Conservation (phyloP, 2,888 invertebrate species). For the Disparrhopalites patrizii region DNA sequence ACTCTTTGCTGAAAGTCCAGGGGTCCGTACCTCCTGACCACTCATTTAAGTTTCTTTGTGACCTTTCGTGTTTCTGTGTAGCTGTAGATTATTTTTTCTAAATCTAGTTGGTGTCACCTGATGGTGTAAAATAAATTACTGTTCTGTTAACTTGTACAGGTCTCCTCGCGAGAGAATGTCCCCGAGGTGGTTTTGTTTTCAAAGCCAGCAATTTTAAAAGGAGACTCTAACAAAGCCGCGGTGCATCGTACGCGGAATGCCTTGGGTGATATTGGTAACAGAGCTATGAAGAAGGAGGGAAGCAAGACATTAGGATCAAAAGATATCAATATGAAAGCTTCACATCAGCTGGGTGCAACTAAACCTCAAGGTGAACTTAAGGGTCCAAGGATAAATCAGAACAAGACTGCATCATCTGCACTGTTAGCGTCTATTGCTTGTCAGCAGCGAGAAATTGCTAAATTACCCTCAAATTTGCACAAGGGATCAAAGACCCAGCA, state of each 20-base stretch:
- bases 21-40: no score
- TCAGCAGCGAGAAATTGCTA: not conserved
- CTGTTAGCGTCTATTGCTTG: not conserved
- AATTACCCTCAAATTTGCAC: not conserved
- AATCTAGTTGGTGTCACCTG: no score
- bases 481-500: not conserved
- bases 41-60: not conserved
- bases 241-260: constrained; percentile 38
- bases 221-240: constrained; percentile 15
- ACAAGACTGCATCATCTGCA: not conserved
- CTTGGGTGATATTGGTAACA: constrained; percentile 46
- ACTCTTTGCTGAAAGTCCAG: no score
- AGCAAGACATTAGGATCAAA: not conserved
- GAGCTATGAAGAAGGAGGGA: constrained; percentile 27
- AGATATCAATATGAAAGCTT: constrained; percentile 3
- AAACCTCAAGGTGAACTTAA: no score
- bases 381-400: not conserved
- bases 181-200: not conserved
- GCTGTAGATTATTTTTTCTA: no score
- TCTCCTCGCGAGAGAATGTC: not conserved
- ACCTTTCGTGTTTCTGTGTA: not conserved
- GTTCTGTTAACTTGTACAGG: not conserved
- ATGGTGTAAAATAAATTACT: not conserved
- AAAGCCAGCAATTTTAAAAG: constrained; percentile 3
- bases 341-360: not conserved